phyloP scores from a whole-genome alignment of 92 coral and sea anemone species.

The Heliopora coerulea region DNA sequence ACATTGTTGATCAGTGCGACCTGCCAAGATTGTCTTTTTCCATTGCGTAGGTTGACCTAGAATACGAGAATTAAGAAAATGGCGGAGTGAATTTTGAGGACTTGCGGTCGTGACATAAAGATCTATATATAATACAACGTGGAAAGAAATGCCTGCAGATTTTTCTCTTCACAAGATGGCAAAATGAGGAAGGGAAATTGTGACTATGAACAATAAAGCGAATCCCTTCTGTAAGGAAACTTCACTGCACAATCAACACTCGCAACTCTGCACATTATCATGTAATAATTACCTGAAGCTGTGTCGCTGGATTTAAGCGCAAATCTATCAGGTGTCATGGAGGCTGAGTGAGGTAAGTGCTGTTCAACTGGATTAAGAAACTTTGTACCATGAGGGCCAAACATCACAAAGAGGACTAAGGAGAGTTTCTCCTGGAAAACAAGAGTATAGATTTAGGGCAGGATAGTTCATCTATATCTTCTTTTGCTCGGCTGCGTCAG shows the following conservation, averaged over 20 bases:
- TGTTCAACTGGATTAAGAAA: constrained; percentile 93
- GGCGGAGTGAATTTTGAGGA: background rate
- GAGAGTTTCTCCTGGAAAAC: constrained; percentile 81
- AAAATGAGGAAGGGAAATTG: too few relatives aligned
- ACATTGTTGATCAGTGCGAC: constrained; percentile 69
- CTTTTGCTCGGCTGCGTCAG: too few relatives aligned
- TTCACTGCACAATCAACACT: too few relatives aligned
- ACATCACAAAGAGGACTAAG: constrained; percentile 98
- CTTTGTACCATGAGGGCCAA: constrained; percentile 98
- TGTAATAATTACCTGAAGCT: constrained; percentile 68
- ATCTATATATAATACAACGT: too few relatives aligned
- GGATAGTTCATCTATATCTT: too few relatives aligned
- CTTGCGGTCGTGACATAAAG: too few relatives aligned
- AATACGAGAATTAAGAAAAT: background rate
- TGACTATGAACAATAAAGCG: too few relatives aligned
- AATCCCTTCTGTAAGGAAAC: too few relatives aligned
- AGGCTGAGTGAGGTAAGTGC: constrained; percentile 90
- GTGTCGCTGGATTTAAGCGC: constrained; percentile 96
- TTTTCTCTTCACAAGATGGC: too few relatives aligned
- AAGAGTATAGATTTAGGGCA: too few relatives aligned
- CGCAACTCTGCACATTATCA: too few relatives aligned
- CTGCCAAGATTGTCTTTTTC: constrained; percentile 74
- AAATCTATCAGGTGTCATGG: constrained; percentile 99
- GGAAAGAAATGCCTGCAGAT: too few relatives aligned
- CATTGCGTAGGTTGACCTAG: constrained; percentile 76